Evolutionary conservation across 2,113 vertebrate genomes (phyloP).

Genomic region (Lathamus discolor): DNA sequence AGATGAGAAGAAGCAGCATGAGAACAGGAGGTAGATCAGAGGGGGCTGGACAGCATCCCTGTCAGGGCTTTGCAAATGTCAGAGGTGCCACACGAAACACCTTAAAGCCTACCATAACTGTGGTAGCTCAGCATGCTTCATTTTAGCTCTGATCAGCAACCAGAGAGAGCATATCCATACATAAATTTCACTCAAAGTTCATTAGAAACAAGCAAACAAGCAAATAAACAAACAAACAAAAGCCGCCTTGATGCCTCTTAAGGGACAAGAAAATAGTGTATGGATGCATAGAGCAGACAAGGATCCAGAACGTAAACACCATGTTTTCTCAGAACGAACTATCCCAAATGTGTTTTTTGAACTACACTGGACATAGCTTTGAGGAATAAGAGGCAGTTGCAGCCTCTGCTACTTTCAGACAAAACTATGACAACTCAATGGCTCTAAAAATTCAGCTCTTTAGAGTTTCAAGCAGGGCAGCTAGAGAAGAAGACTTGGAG

Average conservation of each 20-base stretch:
- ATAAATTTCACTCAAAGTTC: not conserved
- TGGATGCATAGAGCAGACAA: not conserved
- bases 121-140: not conserved
- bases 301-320: not conserved
- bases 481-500: not conserved
- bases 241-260: not conserved
- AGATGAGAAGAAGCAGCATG: not conserved
- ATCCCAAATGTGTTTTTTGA: not conserved
- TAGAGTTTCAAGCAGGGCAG: not conserved
- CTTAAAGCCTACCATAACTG: not conserved
- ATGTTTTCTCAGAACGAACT: not conserved
- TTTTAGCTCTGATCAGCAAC: not conserved
- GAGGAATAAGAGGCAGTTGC: not conserved
- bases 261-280: not conserved
- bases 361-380: not conserved
- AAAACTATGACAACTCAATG: not conserved
- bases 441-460: not conserved
- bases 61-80: not conserved
- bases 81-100: not conserved
- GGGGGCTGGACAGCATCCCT: not conserved
- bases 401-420: not conserved
- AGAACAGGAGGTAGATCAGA: not conserved
- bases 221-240: not conserved
- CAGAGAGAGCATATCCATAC: not conserved
- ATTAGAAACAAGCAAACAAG: not conserved